phyloP scores from a whole-genome alignment of 2,888 invertebrate species.

The Epirrita christyi region DNA sequence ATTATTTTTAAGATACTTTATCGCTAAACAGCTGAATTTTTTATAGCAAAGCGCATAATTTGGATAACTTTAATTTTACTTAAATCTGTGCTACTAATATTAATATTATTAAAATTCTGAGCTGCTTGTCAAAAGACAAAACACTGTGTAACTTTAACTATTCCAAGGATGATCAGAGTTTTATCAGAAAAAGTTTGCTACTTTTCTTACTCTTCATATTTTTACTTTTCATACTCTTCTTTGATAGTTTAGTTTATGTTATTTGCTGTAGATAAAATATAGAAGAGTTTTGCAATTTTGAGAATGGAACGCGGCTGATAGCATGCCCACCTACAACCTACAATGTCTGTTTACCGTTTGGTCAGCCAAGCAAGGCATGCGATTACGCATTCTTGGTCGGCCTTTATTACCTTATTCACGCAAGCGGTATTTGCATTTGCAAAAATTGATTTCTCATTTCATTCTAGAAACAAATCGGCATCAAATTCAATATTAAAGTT shows the following conservation, averaged over 20 bases:
- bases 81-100: too few species aligned
- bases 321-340: conserved; percentile 34
- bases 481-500: too few species aligned
- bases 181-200: too few species aligned
- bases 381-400: conserved; percentile 25
- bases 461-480: too few species aligned
- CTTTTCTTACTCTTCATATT: too few species aligned
- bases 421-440: neutral
- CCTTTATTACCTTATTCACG: conserved; percentile 39
- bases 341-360: conserved; percentile 48
- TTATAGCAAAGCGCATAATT: too few species aligned
- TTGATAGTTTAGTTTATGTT: conserved; percentile 20
- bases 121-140: neutral
- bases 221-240: neutral
- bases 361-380: conserved; percentile 16
- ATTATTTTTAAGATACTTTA: neutral
- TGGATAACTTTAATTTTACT: too few species aligned
- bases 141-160: neutral
- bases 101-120: too few species aligned
- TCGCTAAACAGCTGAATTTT: neutral
- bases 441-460: too few species aligned
- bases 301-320: conserved; percentile 54
- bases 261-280: conserved; percentile 58
- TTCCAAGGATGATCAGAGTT: neutral
- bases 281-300: conserved; percentile 44